These are phyloP conservation scores for Phytoseiulus persimilis DNA, from an alignment of 2,888 invertebrate species.

Conservation along the genomic window DNA sequence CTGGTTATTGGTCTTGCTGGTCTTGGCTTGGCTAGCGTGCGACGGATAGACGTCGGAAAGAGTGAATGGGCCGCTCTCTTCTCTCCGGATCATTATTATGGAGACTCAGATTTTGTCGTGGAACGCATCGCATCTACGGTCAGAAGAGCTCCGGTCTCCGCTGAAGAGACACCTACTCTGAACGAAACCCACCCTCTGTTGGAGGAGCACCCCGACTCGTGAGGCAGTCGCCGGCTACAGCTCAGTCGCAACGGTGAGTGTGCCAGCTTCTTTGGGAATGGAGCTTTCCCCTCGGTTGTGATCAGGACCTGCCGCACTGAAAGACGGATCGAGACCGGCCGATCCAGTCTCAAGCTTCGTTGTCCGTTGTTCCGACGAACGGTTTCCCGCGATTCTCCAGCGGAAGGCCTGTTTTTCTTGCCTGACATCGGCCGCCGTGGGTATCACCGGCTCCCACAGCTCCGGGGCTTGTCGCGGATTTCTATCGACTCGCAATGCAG, in stretches of 20 bases:
- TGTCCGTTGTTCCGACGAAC: too few species aligned
- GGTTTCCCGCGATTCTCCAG: too few species aligned
- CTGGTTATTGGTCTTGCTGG: constrained; percentile 5
- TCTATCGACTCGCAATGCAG: too few species aligned
- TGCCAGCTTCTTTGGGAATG: neutral
- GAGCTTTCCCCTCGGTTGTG: too few species aligned
- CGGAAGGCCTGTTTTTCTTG: too few species aligned
- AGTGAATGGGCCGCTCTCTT: neutral
- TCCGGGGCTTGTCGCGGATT: too few species aligned
- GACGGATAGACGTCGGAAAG: neutral
- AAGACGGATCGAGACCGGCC: too few species aligned
- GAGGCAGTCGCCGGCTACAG: neutral
- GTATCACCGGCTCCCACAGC: too few species aligned
- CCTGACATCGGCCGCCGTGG: too few species aligned
- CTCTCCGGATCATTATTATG: neutral
- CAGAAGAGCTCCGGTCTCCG: neutral
- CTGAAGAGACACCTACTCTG: neutral
- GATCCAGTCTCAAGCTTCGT: too few species aligned
- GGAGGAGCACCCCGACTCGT: neutral
- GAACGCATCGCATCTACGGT: neutral
- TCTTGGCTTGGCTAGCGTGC: neutral
- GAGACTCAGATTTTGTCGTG: neutral
- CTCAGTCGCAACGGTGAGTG: neutral
- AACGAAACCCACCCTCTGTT: neutral
- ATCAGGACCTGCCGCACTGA: too few species aligned